Evolutionary conservation across 2,113 vertebrate species (phyloP), one percentile per base, ranked within the genome.

Genomic region (Dicentrarchus labrax): DNA sequence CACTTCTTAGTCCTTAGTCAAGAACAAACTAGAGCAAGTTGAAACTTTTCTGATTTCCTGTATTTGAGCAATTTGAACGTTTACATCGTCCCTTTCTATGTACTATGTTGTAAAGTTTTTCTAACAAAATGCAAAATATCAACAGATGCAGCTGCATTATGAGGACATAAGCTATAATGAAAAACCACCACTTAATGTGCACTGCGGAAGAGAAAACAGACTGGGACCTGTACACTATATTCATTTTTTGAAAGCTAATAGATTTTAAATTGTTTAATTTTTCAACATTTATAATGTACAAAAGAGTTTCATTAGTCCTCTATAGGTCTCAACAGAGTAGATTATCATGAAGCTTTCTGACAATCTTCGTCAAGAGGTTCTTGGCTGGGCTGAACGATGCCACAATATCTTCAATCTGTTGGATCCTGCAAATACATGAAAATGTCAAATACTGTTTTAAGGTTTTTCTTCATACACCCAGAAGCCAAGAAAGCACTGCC

Each of bases 331-430:
- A 95, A n/a, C 72, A 65, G 54, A 95, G 87, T 2, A 95, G 75
- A 59, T 69, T 61, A 1, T 88, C 50, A 41, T 95, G 83, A 61
- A 95, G 93, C 53, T 72, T 94, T 73, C 89, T 94, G 59, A 95
- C 47, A 6, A 93, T 92, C 70, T 86, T 90, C 0, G 94, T 95
- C 70, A 96, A 60, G 54, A 92, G 81, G 21, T 94, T 92, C 48
- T 73, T 93, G 53, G n/a, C 43, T 6, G 94, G 94, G 80, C 53
- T 81, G 61, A 93, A 78, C 0, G 88, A 93, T 0, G 86, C 75
- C 54, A 95, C 43, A 0, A 94, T 88, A 16, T 92, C 87, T 47
- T 94, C 83, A 22, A 96, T 88, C 82, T 94, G 90, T 19, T 90
- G 76, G 11, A 87, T 75, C 71, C 95, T 96, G 84, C 30, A 74